These are phyloP conservation scores for Lochmaea crataegi DNA, from an alignment of 2,888 invertebrate species.

Conservation along the genomic window DNA sequence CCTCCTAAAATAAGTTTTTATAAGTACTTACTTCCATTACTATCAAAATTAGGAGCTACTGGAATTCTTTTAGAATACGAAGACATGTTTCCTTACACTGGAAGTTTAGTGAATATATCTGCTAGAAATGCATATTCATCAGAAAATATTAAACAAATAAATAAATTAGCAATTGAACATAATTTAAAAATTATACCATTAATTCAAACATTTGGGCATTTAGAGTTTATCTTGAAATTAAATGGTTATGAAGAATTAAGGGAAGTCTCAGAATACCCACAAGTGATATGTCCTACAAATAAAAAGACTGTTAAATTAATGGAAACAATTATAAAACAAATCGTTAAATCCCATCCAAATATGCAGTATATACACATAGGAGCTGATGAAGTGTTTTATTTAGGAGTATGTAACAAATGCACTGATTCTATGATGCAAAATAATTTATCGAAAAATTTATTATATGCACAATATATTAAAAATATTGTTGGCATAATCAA, in stretches of 20 bases:
- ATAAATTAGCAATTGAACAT: constrained; percentile 67
- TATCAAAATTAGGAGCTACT: constrained; percentile 77
- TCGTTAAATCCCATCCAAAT: constrained; percentile 70
- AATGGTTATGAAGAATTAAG: constrained; percentile 74
- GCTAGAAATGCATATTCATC: constrained; percentile 74
- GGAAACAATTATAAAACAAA: constrained; percentile 78
- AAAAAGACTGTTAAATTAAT: constrained; percentile 70
- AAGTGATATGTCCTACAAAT: constrained; percentile 78
- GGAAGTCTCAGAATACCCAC: constrained; percentile 72
- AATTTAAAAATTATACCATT: constrained; percentile 80
- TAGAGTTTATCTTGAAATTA: constrained; percentile 83
- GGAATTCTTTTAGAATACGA: constrained; percentile 87
- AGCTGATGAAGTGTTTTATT: constrained; percentile 83
- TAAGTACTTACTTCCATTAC: constrained; percentile 70
- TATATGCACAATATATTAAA: constrained; percentile 75
- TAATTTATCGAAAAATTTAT: constrained; percentile 67
- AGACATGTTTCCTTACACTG: constrained; percentile 86
- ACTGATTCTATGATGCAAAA: constrained; percentile 57
- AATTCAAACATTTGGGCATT: constrained; percentile 88
- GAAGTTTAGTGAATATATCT: constrained; percentile 69
- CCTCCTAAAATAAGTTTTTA: constrained; percentile 77
- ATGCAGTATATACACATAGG: constrained; percentile 76
- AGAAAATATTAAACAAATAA: constrained; percentile 68
- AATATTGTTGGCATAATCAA: constrained; percentile 67
- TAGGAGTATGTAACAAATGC: constrained; percentile 73